Evolutionary conservation across 2,888 invertebrate genomes (phyloP), one percentile per base, ranked within the genome.

Genomic region (Leptura quadrifasciata): DNA sequence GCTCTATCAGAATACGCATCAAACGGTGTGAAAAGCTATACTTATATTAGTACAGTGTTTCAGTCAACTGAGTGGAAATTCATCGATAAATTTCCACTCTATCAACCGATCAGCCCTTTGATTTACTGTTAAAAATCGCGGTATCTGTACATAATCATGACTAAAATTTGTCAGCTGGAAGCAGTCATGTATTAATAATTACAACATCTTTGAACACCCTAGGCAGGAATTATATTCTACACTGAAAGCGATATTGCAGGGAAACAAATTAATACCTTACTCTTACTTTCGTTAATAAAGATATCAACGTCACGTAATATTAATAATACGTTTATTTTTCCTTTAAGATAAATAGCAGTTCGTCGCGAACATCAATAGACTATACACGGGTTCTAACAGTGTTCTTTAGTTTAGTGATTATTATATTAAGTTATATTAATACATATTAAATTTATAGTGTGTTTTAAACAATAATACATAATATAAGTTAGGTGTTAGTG

Each of bases 1-100:
- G n/a, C 5, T 47, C 2, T 47, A 47, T 47, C 47, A 47, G n/a
- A 15, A n/a, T 31, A 31, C 17, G n/a, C n/a, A 47, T n/a, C n/a
- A 47, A 47, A 47, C n/a, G 47, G 12, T n/a, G 47, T n/a, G 47
- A 47, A 47, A 39, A 12, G 47, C 47, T 47, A n/a, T 47, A 47
- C 47, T 47, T 47, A 15, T 47, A 15, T 35, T 47, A 10, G 15
- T 47, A n/a, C 47, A 47, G n/a, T n/a, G n/a, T 47, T 47, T 47
- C 47, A 47, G 47, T 47, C n/a, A 47, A 47, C 47, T n/a, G n/a
- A 47, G 47, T 47, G 47, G 47, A 47, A 47, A 47, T n/a, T 47
- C 17, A n/a, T n/a, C 47, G 47, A 47, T 47, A 47, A 47, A 47
- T n/a, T 47, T 47, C 47, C 47, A 47, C 47, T 47, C 47, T 47